Conservation (phyloP, 2,113 vertebrate genomes). For the Oncorhynchus masou region DNA sequence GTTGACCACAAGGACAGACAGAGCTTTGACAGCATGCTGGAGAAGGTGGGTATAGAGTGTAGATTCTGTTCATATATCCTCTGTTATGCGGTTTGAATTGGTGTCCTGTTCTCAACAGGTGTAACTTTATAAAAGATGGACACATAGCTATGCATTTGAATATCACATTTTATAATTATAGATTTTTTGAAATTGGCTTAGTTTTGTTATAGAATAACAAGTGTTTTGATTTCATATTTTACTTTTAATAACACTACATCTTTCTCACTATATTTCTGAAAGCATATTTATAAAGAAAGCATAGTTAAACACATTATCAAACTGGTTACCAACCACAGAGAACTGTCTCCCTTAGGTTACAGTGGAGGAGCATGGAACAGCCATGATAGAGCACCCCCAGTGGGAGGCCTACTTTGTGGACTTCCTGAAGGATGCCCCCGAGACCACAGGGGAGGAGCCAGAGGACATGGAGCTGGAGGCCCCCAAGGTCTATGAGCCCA, state of each 20-base stretch:
- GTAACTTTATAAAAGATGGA: no score
- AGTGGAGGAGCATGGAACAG: slow-evolving; percentile 70
- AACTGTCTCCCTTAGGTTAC: slow-evolving; percentile 59
- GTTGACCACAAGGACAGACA: slow-evolving; percentile 70
- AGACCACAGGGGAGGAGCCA: slow-evolving; percentile 75
- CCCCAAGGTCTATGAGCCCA: slow-evolving; percentile 81
- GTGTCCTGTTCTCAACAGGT: no score
- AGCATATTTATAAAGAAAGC: no score
- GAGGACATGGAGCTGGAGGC: slow-evolving; percentile 75
- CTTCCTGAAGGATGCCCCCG: slow-evolving; percentile 77
- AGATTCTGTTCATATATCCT: not conserved
- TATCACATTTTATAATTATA: no score
- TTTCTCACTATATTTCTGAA: no score
- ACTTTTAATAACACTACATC: no score
- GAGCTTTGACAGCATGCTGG: slow-evolving; percentile 70
- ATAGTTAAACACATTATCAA: no score
- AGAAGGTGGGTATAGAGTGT: slow-evolving; percentile 57
- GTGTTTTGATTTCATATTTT: no score
- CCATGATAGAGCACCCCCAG: slow-evolving; percentile 57
- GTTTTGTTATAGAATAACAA: no score
- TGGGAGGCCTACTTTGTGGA: slow-evolving; percentile 79
- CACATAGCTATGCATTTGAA: no score
- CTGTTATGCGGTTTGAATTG: no score
- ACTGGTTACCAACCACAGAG: not conserved
- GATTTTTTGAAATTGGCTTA: no score